Evolutionary conservation across 2,888 invertebrate genomes (phyloP).

Genomic region (Dinocampus coccinellae): DNA sequence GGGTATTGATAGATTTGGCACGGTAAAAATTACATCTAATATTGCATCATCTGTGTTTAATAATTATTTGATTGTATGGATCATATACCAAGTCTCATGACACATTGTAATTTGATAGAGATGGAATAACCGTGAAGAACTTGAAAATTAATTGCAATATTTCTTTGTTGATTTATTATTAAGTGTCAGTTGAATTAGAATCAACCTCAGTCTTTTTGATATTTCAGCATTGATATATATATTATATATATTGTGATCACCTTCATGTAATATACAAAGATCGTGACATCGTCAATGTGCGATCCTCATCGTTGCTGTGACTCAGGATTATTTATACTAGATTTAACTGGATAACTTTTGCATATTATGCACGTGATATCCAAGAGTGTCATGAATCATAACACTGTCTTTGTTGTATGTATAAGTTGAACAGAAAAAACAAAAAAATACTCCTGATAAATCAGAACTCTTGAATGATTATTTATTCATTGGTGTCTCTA

Average conservation of each 20-base stretch:
- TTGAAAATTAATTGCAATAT: neutral
- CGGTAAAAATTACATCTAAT: neutral
- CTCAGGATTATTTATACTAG: neutral
- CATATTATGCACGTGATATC: neutral
- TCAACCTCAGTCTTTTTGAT: neutral
- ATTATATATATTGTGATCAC: neutral
- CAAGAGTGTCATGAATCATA: neutral
- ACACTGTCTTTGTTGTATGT: neutral
- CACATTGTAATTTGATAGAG: neutral
- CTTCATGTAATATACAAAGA: neutral
- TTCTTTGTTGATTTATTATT: neutral
- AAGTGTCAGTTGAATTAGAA: neutral
- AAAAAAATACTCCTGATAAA: neutral
- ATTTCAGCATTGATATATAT: neutral
- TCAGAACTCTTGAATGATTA: neutral
- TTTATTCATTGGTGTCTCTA: neutral
- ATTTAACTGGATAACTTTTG: neutral
- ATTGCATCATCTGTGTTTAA: neutral
- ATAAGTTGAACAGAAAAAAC: neutral
- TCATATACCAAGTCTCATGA: neutral
- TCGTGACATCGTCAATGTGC: slow-evolving; percentile 7
- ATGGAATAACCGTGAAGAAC: neutral
- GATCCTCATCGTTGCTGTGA: neutral
- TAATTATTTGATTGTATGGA: neutral
- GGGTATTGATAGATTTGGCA: neutral